Evolutionary conservation across 2,113 vertebrate species (phyloP), one percentile per base, ranked within the genome.

Genomic region (Falco punctatus): DNA sequence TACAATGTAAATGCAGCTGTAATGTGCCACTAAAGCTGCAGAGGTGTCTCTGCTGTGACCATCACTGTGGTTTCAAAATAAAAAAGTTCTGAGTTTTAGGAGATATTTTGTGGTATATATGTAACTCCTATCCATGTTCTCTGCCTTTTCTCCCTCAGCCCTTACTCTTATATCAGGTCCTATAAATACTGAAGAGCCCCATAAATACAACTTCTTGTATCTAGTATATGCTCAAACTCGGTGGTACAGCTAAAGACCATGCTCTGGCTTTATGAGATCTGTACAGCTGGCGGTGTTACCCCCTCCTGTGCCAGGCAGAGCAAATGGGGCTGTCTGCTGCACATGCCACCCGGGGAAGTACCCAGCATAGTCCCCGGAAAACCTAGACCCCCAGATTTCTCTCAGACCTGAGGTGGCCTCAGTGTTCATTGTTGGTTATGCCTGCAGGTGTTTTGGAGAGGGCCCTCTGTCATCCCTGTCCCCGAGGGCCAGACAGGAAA

Each of bases 401-500:
- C 64, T 59, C 6, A 3, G 28, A 81, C 8, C 28, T 46, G 46
- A 66, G 21, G 2, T 10, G 12, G 16, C n/a, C 81, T 51, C 3
- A 0, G 30, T 1, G 1, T 51, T 92, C 1, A 0, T 15, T 83
- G 15, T 52, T 55, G 12, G 20, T 67, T 59, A 58, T 48, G 19
- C 33, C 44, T 44, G 12, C 1, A 2, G 13, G 22, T 7, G 22
- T 72, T 33, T 55, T 14, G 14, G 7, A 22, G 19, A 71, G 12
- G 11, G 9, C 2, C 2, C 3, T 66, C 46, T 44, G 22, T 48
- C 19, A 55, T 42, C 44, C 32, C 10, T 35, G 1, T 32, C 28
- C 23, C 42, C 11, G 38, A 5, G 5, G 57, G 19, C 7, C 0
- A 0, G 5, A 54, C 0, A 0, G 46, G 40, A 89, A 52, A 38